Conservation (phyloP, 1,140 invertebrate genomes). For the Aphis craccivora region DNA sequence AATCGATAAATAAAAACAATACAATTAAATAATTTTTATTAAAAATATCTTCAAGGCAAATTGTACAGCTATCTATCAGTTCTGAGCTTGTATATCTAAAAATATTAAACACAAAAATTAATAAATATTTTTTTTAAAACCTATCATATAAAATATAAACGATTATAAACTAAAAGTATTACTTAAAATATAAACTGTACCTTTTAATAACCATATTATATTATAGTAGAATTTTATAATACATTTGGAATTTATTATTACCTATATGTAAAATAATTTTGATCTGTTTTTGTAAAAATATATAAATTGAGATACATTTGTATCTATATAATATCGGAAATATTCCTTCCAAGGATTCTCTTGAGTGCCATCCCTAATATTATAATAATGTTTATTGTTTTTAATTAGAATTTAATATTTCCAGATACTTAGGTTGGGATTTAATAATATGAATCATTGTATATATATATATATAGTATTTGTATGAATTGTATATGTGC, state of each 20-base stretch:
- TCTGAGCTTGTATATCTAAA: conserved; percentile 53
- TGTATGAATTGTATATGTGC: too few species aligned
- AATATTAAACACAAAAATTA: conserved; percentile 4
- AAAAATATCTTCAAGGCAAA: not conserved
- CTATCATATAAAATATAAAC: not conserved
- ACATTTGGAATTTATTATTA: not conserved
- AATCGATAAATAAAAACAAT: not conserved
- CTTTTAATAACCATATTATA: not conserved
- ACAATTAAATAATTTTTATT: not conserved
- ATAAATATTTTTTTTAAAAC: not conserved
- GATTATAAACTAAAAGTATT: not conserved
- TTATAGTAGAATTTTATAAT: not conserved
- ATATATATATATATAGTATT: too few species aligned
- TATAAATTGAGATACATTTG: not conserved
- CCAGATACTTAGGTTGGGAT: too few species aligned
- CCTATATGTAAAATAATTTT: not conserved
- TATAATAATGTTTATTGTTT: too few species aligned
- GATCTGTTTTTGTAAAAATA: not conserved
- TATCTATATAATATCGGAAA: not conserved
- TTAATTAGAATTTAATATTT: too few species aligned
- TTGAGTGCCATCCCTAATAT: too few species aligned
- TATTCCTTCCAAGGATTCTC: too few species aligned
- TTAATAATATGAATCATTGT: too few species aligned
- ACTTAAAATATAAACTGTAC: not conserved
- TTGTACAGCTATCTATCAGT: conserved; percentile 3